Evolutionary conservation across 2,797 vertebrate species (phyloP), one percentile per base, ranked within the genome.

Genomic region (Streptopelia turtur): DNA sequence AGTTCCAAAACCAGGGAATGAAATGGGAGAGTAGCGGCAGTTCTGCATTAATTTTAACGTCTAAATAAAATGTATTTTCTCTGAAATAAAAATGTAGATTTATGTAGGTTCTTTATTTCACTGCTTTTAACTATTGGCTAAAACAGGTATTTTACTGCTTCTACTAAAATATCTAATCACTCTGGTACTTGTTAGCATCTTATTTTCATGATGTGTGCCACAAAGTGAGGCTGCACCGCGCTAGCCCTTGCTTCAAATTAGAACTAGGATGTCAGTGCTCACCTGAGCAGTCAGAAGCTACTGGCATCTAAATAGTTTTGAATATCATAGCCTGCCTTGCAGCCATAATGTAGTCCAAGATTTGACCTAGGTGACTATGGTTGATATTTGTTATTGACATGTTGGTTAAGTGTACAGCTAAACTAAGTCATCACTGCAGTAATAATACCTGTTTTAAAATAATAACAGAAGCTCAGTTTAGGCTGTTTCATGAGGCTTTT

Each of bases 401-500:
- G 35, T 27, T 81, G 61, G 39, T 59, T 66, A 80, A 89, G 68
- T 1, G 0, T 16, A 18, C 23, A n/a, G 63, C 80, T 93, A 55
- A 94, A 76, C 30, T 25, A 70, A 53, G 39, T 45, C 81, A 69
- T 50, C 10, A 1, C 64, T 83, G 80, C 93, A 83, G 92, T 97
- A 95, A 96, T 24, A 97, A 98, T 98, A 96, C 98, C 98, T 98
- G 97, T 98, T 98, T 98, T 97, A 97, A 97, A 96, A 87, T 76
- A 66, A 30, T 61, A 63, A 63, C 33, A 57, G 25, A 50, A 52
- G 33, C 65, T 76, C 94, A 89, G 75, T 81, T 95, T 89, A 86
- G 72, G 55, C 66, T 30, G 37, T 43, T 74, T 66, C 50, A 33
- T 83, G 49, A 60, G 30, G 82, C 66, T 86, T 18, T 84, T 96